These are phyloP conservation scores for Callionymus lyra DNA, from an alignment of 2,113 vertebrate species.

Conservation along the genomic window DNA sequence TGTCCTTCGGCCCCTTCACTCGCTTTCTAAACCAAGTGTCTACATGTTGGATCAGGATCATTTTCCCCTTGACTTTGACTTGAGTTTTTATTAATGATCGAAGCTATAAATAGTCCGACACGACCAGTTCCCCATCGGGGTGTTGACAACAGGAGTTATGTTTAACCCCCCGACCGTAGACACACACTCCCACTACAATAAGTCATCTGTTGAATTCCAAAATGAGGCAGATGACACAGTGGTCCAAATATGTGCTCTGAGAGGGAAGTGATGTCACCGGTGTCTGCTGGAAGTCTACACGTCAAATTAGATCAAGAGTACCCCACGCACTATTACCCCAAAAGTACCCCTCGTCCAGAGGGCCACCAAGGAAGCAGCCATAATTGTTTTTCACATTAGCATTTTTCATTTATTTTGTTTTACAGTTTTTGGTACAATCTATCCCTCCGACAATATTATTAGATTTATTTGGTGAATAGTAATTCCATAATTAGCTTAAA, in stretches of 20 bases:
- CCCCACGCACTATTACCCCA: conserved; percentile 55
- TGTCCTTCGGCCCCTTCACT: conserved; percentile 10
- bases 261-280: conserved; percentile 61
- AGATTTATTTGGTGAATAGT: too few relatives aligned
- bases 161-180: conserved; percentile 25
- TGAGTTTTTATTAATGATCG: too few relatives aligned
- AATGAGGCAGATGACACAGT: conserved; percentile 52
- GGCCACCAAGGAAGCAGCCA: conserved; percentile 44
- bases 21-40: background rate
- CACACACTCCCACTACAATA: conserved; percentile 48
- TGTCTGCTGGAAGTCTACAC: conserved; percentile 56
- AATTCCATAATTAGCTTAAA: too few relatives aligned
- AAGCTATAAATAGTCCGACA: too few relatives aligned
- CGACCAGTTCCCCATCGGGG: too few relatives aligned
- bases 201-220: conserved; percentile 60
- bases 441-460: too few relatives aligned
- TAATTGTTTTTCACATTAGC: conserved; percentile 42
- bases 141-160: conserved; percentile 22
- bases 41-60: too few relatives aligned
- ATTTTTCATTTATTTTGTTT: too few relatives aligned
- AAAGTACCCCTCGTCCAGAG: conserved; percentile 41
- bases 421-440: too few relatives aligned
- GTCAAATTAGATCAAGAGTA: conserved; percentile 59
- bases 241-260: conserved; percentile 53
- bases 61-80: too few relatives aligned